Percentiles rank a stretch among this genome's conserved stretches.
phyloP scores from a whole-genome alignment of 2,113 vertebrate genomes.

The Fregata magnificens region DNA sequence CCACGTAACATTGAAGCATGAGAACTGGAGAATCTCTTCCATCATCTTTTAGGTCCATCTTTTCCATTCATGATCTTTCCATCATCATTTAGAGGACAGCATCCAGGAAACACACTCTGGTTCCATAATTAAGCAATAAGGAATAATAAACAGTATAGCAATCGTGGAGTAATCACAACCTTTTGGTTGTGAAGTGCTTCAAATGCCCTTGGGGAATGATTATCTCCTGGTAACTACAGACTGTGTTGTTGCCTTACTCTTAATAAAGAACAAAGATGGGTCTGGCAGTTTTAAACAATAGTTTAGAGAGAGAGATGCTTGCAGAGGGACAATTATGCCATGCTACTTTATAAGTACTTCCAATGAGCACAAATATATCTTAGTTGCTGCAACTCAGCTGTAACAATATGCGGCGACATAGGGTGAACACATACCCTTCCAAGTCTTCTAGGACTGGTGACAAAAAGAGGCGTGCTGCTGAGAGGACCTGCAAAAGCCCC shows the following conservation, averaged over 20 bases:
- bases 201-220: constrained; percentile 53
- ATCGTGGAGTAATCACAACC: constrained; percentile 56
- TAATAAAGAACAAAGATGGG: constrained; percentile 55
- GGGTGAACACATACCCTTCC: neutral
- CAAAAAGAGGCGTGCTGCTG: neutral
- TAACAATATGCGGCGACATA: neutral
- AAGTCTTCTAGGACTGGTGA: neutral
- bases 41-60: too few species aligned
- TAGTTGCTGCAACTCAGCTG: neutral
- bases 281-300: constrained; percentile 48
- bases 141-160: constrained; percentile 55
- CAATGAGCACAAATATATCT: neutral
- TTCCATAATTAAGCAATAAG: constrained; percentile 63
- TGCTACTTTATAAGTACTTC: neutral
- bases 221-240: constrained; percentile 57
- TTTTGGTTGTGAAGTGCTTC: constrained; percentile 57
- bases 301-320: constrained; percentile 32
- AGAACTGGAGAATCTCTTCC: neutral
- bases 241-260: constrained; percentile 22
- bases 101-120: constrained; percentile 9
- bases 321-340: constrained; percentile 1
- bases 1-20: neutral
- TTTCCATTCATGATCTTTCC: too few species aligned
- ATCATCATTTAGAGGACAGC: neutral
- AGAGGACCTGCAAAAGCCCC: neutral